Base-by-base conservation (phyloP, 92 coral and sea anemone species). In the Zoanthus sansibaricus region DNA sequence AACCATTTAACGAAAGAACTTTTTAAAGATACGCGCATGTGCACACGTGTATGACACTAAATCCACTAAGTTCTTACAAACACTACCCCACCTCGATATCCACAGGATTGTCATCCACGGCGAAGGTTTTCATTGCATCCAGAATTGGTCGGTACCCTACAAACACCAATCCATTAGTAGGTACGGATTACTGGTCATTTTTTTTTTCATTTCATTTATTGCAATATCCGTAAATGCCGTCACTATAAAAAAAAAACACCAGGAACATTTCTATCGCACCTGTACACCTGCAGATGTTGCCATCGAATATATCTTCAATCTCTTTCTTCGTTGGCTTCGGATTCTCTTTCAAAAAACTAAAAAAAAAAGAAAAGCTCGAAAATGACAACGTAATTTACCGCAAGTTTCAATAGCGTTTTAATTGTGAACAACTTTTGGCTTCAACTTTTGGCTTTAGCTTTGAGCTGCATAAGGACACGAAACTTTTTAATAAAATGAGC, bases 111-210 rank as follows among this genome's bases (percentile, higher is more conserved):
- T 89, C 92, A 75, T 91, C 96, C 55, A 74, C 89, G 47, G 96
- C 96, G 88, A 93, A 93, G 32, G 96, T 83, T 69, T 93, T 93
- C 96, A 93, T 93, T 3, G 96, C 94, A 87, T 93, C 94, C 79
- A 93, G 90, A 82, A 93, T 93, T 37, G 96, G 92, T 30, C 96
- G 94, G 73, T 88, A 93, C 7, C 96, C 96, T 93, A 44, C 11
- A 51, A 72, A 75, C 30, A 67, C 32, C 10, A 21, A 42, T 8
- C 13, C 11, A n/a, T 61, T 15, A 73, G 82, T 37, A 70, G 46
- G 37, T 16, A 86, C 9, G 11, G 16, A 12, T 44, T 10, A 14
- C 3, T 13, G 18, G 20, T 72, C 42, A 42, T 25, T 25, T 25
- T 25, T 25, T 25, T 25, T 25, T 25, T 25, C 25, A 25, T 25